These are phyloP conservation scores for Bubo bubo DNA, from an alignment of 2,113 vertebrate genomes.

Conservation along the genomic window DNA sequence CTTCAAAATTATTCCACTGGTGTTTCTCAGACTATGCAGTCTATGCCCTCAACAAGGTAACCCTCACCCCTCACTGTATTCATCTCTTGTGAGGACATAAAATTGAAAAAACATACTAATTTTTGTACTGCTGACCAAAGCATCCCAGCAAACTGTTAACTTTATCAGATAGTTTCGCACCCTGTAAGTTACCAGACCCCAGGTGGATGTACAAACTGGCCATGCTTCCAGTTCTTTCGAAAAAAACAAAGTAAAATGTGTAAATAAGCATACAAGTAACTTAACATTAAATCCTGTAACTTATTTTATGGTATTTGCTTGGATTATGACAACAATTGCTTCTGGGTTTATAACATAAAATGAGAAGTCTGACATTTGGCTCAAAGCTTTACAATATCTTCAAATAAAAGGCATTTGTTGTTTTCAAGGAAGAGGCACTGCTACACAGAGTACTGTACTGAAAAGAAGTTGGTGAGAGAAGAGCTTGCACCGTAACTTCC, in stretches of 20 bases:
- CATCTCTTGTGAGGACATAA: not conserved
- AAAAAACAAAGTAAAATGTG: rapidly evolving
- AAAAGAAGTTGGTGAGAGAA: not conserved
- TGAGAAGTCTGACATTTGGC: not conserved
- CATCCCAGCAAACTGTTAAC: not conserved
- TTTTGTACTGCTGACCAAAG: not conserved
- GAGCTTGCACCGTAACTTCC: not conserved
- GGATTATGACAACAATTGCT: not conserved
- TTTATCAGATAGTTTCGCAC: not conserved
- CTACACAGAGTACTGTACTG: not conserved
- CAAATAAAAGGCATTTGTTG: not conserved
- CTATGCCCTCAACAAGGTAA: not conserved
- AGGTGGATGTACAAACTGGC: not conserved
- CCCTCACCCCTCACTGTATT: not conserved
- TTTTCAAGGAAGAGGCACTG: not conserved
- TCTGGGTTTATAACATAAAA: not conserved
- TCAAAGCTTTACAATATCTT: not conserved
- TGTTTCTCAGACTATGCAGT: not conserved
- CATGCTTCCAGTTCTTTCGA: not conserved
- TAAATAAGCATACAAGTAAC: not conserved
- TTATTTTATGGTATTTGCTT: not conserved
- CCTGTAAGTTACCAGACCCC: not conserved
- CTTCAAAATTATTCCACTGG: not conserved
- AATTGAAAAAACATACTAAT: not conserved
- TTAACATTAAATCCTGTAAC: not conserved